Evolutionary conservation across 1,140 invertebrate genomes (phyloP).

Genomic region (Papilio glaucus): DNA sequence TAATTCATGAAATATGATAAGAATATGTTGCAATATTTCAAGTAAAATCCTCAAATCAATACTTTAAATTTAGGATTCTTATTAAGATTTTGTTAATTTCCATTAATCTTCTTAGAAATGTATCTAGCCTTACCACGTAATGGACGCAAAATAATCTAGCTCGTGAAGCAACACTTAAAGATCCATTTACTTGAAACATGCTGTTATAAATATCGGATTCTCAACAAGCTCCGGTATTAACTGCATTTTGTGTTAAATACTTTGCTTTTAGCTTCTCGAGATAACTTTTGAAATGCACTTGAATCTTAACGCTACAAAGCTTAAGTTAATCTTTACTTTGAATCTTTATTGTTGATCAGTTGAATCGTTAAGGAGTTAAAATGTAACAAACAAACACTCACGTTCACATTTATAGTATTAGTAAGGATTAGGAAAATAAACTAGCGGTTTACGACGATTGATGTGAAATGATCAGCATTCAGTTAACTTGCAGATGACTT

Average conservation of each 20-base stretch:
- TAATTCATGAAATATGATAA: background rate
- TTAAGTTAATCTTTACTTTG: too few species aligned
- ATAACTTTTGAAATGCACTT: background rate
- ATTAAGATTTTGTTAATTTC: conserved; percentile 15
- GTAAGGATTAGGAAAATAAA: too few species aligned
- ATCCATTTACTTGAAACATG: conserved; percentile 11
- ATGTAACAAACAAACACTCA: too few species aligned
- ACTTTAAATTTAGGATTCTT: background rate
- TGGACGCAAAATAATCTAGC: background rate
- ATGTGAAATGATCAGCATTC: too few species aligned
- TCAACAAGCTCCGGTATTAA: background rate
- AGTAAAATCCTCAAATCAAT: background rate
- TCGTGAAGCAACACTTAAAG: background rate
- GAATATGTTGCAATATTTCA: background rate
- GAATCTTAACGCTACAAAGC: background rate
- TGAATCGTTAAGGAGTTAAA: too few species aligned
- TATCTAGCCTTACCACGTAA: background rate
- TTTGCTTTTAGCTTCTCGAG: background rate
- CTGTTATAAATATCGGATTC: background rate
- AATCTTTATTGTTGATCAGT: too few species aligned
- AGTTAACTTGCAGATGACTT: too few species aligned
- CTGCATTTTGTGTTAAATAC: background rate
- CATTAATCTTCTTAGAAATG: background rate
- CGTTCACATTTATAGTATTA: too few species aligned
- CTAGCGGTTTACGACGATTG: too few species aligned